A percentile compares a stretch with the other conserved stretches of the same genome.
Conservation (phyloP, 2,113 vertebrate genomes). For the Sinocyclocheilus rhinocerous region DNA sequence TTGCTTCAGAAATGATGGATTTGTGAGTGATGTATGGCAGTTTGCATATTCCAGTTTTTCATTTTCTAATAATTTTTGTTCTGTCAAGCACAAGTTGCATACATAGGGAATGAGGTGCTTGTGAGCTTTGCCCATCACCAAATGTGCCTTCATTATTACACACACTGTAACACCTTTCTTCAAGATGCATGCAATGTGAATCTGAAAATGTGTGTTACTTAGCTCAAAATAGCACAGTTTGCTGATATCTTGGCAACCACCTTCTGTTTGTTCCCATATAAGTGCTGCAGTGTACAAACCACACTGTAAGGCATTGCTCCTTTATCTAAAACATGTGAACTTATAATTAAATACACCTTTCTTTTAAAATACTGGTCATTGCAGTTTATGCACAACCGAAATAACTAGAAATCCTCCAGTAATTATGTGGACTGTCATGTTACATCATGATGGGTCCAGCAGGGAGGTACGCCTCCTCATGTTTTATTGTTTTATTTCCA, state of each 20-base stretch:
- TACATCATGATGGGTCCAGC: conserved; percentile 53
- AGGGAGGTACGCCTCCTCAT: conserved; percentile 81
- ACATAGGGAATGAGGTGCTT: not conserved
- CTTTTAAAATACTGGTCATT: conserved; percentile 15
- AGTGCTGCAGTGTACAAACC: not conserved
- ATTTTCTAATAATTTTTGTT: not conserved
- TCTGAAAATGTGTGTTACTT: conserved; percentile 57
- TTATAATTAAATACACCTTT: conserved; percentile 14
- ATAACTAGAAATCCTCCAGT: conserved; percentile 17
- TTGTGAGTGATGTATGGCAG: not conserved
- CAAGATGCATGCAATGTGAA: conserved; percentile 3
- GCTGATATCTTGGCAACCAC: conserved; percentile 17
- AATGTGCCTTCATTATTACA: not conserved
- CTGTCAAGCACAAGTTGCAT: not conserved
- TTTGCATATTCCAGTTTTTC: not conserved
- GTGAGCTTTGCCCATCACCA: not conserved
- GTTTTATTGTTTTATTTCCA: conserved; percentile 82
- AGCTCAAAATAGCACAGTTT: conserved; percentile 24
- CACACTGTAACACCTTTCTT: not conserved
- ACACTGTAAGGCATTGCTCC: not conserved
- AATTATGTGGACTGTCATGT: conserved; percentile 57
- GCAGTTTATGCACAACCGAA: conserved; percentile 27
- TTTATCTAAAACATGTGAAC: not conserved
- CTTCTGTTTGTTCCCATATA: not conserved
- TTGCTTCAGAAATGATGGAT: not conserved